phyloP scores from a whole-genome alignment of 2,888 invertebrate species.

The Prosopocoilus inquinatus region DNA sequence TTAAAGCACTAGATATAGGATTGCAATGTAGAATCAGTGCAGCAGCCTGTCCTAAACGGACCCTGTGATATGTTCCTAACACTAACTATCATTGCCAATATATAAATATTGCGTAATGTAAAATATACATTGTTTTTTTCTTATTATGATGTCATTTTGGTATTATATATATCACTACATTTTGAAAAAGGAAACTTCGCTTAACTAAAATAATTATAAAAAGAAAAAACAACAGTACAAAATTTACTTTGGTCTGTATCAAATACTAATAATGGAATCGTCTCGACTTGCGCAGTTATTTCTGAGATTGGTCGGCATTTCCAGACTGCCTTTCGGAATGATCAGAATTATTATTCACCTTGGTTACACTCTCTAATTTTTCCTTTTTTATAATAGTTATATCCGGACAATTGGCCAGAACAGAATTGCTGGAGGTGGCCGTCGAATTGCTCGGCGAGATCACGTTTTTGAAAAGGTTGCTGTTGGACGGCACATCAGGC shows the following conservation, averaged over 20 bases:
- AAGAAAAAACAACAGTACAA: conserved; percentile 41
- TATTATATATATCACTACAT: conserved; percentile 38
- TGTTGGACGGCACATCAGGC: conserved; percentile 36
- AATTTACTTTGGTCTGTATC: conserved; percentile 53
- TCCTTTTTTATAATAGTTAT: conserved; percentile 62
- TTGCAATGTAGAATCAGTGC: conserved; percentile 47
- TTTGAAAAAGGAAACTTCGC: conserved; percentile 18
- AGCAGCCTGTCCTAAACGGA: conserved; percentile 39
- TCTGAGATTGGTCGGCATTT: conserved; percentile 39
- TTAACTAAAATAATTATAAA: conserved; percentile 26
- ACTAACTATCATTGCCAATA: conserved; percentile 36
- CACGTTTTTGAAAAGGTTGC: conserved; percentile 35
- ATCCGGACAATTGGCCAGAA: conserved; percentile 58
- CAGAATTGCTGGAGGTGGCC: conserved; percentile 28
- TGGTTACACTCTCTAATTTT: conserved; percentile 49
- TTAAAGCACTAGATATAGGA: conserved; percentile 50
- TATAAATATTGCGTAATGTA: conserved; percentile 20
- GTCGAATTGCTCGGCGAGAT: conserved; percentile 15
- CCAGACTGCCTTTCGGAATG: conserved; percentile 44
- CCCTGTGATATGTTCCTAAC: conserved; percentile 48
- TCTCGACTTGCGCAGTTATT: conserved; percentile 28
- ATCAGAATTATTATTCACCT: conserved; percentile 52
- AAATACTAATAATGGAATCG: conserved; percentile 51
- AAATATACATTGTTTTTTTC: conserved; percentile 16
- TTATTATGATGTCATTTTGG: conserved; percentile 35